Evolutionary conservation across 2,888 invertebrate genomes (phyloP), one percentile per base, ranked within the genome.

Genomic region (Coleophora deauratella): DNA sequence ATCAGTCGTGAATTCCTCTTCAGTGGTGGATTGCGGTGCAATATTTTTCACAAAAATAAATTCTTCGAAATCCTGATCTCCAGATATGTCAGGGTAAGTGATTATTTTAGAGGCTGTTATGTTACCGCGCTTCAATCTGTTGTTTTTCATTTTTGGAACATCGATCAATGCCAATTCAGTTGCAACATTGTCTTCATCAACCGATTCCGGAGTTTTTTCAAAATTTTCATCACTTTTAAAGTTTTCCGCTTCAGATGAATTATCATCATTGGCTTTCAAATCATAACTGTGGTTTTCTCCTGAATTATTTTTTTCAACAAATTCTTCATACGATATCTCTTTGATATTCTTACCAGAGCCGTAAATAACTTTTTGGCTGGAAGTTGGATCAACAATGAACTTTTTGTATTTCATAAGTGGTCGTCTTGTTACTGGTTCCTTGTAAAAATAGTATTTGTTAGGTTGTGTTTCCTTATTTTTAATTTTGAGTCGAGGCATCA

Each of bases 401-500:
- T 44, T 44, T 28, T 40, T 47, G 13, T 37, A 28, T 34, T 45
- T 51, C 39, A 43, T 50, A 2, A 49, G 4, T 8, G 48, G 43
- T 8, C 39, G 37, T 33, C 45, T 47, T 6, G 47, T 46, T 30
- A 41, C 41, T 27, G 41, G 30, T 9, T 15, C 11, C 21, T 3
- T 32, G 40, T 35, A 21, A 32, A 35, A n/a, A 33, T 2, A 32
- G 1, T 13, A 10, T n/a, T 3, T 33, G n/a, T 27, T 9, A 13
- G 11, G 8, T 30, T 28, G 14, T 10, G 11, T 36, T 3, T 27
- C n/a, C 10, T 45, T 35, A 36, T 38, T 31, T 41, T 43, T 43
- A 27, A 47, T 11, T 34, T 9, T 3, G 1, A 59, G n/a, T 42
- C 54, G 55, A 33, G 47, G 49, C 57, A 59, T 54, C 6, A 60